phyloP scores from a whole-genome alignment of 2,113 vertebrate species.

The Zosterops japonicus region DNA sequence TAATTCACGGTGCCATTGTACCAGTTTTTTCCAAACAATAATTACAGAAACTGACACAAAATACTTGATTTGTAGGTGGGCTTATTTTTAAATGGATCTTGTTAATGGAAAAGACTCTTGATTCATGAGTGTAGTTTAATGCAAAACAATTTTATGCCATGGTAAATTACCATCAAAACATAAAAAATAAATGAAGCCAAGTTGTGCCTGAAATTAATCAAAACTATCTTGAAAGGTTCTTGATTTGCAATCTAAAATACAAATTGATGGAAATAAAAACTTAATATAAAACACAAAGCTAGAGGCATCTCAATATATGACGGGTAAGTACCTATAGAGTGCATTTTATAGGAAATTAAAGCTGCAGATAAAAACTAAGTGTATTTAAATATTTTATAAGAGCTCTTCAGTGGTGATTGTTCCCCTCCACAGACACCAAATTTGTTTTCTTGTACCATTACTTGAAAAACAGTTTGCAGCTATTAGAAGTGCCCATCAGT shows the following conservation, averaged over 20 bases:
- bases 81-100: conserved; percentile 23
- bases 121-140: conserved; percentile 59
- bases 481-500: not conserved
- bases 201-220: conserved; percentile 47
- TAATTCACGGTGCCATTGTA: not conserved
- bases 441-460: not conserved
- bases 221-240: conserved; percentile 42
- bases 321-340: not conserved
- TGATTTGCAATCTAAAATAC: conserved; percentile 60
- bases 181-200: conserved; percentile 56
- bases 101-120: conserved; percentile 49
- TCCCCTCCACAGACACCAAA: not conserved
- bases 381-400: conserved; percentile 53
- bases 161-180: conserved; percentile 54
- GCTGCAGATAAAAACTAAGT: not conserved
- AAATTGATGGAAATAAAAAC: conserved; percentile 63
- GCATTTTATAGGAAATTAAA: conserved; percentile 43
- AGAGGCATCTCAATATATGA: not conserved
- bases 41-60: conserved; percentile 57
- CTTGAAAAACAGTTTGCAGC: not conserved
- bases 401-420: not conserved
- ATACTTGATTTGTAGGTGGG: conserved; percentile 28
- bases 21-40: conserved; percentile 36
- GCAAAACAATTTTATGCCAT: conserved; percentile 53
- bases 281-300: conserved; percentile 42